These are phyloP conservation scores for Catagonus wagneri DNA, from an alignment of 2,113 vertebrate genomes.

Conservation along the genomic window DNA sequence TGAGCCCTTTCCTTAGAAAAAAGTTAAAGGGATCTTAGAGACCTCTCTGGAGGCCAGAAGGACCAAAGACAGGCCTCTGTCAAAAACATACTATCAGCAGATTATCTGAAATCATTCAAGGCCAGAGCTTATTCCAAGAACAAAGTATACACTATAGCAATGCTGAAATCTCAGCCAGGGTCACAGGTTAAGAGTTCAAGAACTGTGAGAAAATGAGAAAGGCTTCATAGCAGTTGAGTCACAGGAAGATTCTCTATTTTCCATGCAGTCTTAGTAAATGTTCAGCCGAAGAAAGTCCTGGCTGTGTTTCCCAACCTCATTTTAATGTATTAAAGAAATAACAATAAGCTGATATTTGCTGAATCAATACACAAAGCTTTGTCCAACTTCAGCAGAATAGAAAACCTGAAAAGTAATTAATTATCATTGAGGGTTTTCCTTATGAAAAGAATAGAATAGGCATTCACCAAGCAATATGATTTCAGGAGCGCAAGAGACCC, in stretches of 20 bases:
- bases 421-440: background rate
- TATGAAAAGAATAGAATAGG: background rate
- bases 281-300: background rate
- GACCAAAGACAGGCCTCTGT: background rate
- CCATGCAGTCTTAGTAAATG: background rate
- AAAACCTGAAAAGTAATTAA: conserved; percentile 26
- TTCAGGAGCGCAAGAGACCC: background rate
- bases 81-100: conserved; percentile 19
- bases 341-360: conserved; percentile 35
- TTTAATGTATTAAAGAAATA: conserved; percentile 35
- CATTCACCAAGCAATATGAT: background rate
- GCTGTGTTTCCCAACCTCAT: background rate
- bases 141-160: background rate
- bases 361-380: conserved; percentile 14
- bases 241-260: background rate
- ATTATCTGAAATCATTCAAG: conserved; percentile 22
- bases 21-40: background rate
- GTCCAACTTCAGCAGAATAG: background rate
- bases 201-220: conserved; percentile 29
- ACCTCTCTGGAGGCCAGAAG: background rate
- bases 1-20: background rate
- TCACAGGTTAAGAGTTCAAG: background rate
- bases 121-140: background rate
- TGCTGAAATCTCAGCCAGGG: background rate
- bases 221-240: background rate